phyloP scores from a whole-genome alignment of 2,888 invertebrate genomes.

The Himalopsyche anomala region DNA sequence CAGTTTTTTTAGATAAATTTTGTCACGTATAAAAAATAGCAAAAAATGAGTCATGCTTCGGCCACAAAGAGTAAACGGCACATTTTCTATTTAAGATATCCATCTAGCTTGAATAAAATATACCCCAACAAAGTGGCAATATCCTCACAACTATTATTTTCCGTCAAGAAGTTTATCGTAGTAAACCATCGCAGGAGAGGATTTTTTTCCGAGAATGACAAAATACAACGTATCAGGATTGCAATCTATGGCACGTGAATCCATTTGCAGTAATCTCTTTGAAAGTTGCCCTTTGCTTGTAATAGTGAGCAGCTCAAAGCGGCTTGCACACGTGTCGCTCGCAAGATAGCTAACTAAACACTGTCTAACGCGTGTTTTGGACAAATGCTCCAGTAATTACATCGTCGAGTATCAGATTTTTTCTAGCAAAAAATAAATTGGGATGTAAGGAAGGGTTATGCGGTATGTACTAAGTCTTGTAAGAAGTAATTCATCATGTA shows the following conservation, averaged over 20 bases:
- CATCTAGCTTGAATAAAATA: neutral
- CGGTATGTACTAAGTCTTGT: too few species aligned
- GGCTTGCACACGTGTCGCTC: conserved; percentile 53
- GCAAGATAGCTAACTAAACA: conserved; percentile 52
- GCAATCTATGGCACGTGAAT: conserved; percentile 50
- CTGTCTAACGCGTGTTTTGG: conserved; percentile 22
- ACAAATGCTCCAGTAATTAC: neutral
- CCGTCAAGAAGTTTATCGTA: conserved; percentile 22
- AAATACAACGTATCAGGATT: conserved; percentile 47
- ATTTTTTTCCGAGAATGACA: conserved; percentile 51
- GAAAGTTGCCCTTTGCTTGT: conserved; percentile 45
- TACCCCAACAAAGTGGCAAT: conserved; percentile 34
- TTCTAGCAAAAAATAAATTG: neutral
- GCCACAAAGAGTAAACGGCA: neutral
- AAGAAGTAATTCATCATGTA: too few species aligned
- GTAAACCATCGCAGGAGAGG: conserved; percentile 6
- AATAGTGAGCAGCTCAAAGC: conserved; percentile 50
- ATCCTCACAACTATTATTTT: conserved; percentile 26
- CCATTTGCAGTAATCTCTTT: conserved; percentile 57
- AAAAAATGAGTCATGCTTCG: too few species aligned
- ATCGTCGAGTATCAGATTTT: neutral
- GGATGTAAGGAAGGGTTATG: too few species aligned
- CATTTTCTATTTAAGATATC: conserved; percentile 8
- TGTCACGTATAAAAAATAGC: too few species aligned
- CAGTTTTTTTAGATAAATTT: too few species aligned